Conservation (phyloP, 1,140 invertebrate genomes). For the Aphaenogaster ashmeadi region DNA sequence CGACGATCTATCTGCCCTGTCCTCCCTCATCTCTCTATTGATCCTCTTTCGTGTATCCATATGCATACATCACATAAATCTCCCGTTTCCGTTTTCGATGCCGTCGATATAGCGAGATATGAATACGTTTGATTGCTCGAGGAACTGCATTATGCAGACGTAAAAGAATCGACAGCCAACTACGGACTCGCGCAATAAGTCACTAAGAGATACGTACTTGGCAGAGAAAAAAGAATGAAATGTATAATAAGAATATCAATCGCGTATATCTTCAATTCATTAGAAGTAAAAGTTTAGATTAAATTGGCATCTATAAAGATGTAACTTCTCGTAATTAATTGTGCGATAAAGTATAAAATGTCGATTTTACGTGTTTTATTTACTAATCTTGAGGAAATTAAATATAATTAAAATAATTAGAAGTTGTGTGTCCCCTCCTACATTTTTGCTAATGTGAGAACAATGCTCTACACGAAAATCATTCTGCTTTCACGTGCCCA, state of each 20-base stretch:
- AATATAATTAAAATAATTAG: neutral
- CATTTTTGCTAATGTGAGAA: neutral
- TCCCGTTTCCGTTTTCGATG: neutral
- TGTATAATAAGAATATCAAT: neutral
- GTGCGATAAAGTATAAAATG: neutral
- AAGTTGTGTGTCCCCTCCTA: neutral
- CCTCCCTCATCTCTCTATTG: neutral
- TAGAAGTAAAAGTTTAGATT: neutral
- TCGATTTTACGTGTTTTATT: neutral
- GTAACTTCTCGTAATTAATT: neutral
- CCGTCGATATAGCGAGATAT: neutral
- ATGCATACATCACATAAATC: constrained; percentile 30
- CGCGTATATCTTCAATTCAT: neutral
- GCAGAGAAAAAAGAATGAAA: neutral
- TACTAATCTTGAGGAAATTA: neutral
- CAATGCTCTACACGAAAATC: neutral
- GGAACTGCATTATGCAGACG: neutral
- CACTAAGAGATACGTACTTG: neutral
- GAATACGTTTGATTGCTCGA: constrained; percentile 25
- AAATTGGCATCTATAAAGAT: neutral
- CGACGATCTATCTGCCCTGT: neutral
- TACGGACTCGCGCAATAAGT: neutral
- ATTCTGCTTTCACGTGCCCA: constrained; percentile 4
- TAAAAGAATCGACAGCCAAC: neutral
- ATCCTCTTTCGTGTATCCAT: neutral